Base-by-base conservation (phyloP, 2,113 vertebrate genomes). In the Thalassarche chlororhynchos region DNA sequence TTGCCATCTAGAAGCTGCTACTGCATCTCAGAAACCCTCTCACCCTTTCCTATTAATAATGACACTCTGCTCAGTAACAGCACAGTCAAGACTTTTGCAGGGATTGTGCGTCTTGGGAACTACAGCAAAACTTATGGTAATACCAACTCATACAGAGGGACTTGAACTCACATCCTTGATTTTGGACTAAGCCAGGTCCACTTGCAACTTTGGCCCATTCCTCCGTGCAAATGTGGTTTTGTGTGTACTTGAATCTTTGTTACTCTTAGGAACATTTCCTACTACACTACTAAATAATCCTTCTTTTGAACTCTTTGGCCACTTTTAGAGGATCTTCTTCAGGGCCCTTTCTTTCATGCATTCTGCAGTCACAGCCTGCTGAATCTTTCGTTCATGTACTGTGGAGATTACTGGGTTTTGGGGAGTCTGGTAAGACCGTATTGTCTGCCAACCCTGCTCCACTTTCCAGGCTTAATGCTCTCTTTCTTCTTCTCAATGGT, bases 31-130 rank as follows among this genome's bases (percentile, higher is more conserved):
- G 70, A 88, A 80, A 68, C 18, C 11, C 12, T 51, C n/a, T 23
- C 76, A 55, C 13, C 8, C 1, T 85, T 72, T 86, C 34, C 24
- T 80, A 8, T 14, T 55, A 57, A 58, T 57, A 42, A 61, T 17
- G 47, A 6, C n/a, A 34, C 25, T 79, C 20, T 32, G 80, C 14
- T 72, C 32, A 47, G 17, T 36, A 13, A 72, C 24, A 32, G n/a
- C 0, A 0, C 14, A n/a, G 29, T 2, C 20, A 21, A 76, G 32
- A 61, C 20, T n/a, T 79, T 85, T 46, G 5, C 38, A 46, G 38
- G 8, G 16, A n/a, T 32, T 76, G 29, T 32, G 12, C 4, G 6
- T 71, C 36, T 55, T 65, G 49, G 54, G n/a, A 89, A 60, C 3
- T 71, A 36, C 11, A 40, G 17, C 9, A 83, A 71, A 60, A 58